Percentiles rank a stretch among this genome's conserved stretches.
Evolutionary conservation across 2,888 invertebrate genomes (phyloP).

Genomic region (Apoderus coryli): DNA sequence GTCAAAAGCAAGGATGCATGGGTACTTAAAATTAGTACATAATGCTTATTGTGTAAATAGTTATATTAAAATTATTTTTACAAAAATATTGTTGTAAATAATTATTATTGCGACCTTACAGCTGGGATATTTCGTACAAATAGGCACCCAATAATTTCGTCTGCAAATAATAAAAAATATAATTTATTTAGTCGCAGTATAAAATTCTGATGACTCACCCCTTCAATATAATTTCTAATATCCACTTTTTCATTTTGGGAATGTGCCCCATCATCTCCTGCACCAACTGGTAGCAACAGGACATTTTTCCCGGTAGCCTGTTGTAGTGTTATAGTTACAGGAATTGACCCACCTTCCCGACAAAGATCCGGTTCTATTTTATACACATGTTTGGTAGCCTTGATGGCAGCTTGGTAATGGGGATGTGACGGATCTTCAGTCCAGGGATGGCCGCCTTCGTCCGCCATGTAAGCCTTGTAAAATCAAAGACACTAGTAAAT

Average conservation of each 20-base stretch:
- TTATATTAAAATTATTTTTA: no score
- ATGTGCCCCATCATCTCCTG: conserved; percentile 95
- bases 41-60: conserved; percentile 3
- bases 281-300: conserved; percentile 85
- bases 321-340: conserved; percentile 86
- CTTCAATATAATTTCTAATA: conserved; percentile 81
- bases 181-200: no score
- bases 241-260: conserved; percentile 97
- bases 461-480: conserved; percentile 20
- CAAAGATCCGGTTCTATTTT: conserved; percentile 33
- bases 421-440: conserved; percentile 83
- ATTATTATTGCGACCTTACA: not conserved
- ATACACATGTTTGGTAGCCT: conserved; percentile 71
- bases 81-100: not conserved
- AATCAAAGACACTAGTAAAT: no score
- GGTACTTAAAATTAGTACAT: conserved; percentile 29
- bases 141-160: conserved; percentile 84
- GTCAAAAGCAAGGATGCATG: conserved; percentile 35
- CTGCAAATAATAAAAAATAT: conserved; percentile 15
- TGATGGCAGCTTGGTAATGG: conserved; percentile 79
- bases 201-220: conserved; percentile 27
- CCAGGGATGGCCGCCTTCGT: conserved; percentile 82
- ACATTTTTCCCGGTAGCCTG: conserved; percentile 88
- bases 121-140: conserved; percentile 51
- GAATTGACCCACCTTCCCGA: conserved; percentile 77